These are phyloP conservation scores for Neodiprion lecontei DNA, from an alignment of 1,140 invertebrate genomes.

Conservation along the genomic window DNA sequence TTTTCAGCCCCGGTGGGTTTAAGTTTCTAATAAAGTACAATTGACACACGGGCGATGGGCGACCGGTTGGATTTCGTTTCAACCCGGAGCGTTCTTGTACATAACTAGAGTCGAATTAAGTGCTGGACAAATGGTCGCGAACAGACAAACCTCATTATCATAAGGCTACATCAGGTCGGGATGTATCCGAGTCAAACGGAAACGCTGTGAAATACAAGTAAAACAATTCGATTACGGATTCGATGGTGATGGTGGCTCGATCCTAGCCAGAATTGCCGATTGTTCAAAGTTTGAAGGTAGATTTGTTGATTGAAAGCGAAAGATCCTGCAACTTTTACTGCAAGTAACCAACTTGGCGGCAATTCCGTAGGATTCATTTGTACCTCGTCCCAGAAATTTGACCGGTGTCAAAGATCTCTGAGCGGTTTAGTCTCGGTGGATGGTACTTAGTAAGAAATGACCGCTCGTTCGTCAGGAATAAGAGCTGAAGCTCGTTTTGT, in stretches of 20 bases:
- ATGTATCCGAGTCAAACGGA: not conserved
- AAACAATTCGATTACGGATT: not conserved
- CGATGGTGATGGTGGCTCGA: not conserved
- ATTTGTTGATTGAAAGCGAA: not conserved
- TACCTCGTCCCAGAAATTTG: not conserved
- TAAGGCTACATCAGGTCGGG: not conserved
- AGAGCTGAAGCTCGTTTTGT: not conserved
- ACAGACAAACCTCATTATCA: not conserved
- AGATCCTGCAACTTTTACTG: not conserved
- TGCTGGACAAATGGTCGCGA: not conserved
- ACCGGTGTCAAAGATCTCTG: not conserved
- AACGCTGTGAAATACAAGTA: no score
- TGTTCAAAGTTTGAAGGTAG: not conserved
- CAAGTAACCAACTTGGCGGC: not conserved
- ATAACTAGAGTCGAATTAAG: not conserved
- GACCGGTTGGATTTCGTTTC: not conserved
- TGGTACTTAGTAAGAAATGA: not conserved
- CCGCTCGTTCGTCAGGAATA: not conserved
- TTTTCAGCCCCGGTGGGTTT: slow-evolving; percentile 1
- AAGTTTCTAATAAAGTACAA: slow-evolving; percentile 8
- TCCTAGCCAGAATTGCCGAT: not conserved
- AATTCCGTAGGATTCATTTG: not conserved
- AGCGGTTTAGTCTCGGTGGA: not conserved
- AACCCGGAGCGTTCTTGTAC: not conserved
- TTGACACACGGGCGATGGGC: not conserved